Evolutionary conservation across 2,888 invertebrate genomes (phyloP).

Genomic region (Platycheirus rosarum): DNA sequence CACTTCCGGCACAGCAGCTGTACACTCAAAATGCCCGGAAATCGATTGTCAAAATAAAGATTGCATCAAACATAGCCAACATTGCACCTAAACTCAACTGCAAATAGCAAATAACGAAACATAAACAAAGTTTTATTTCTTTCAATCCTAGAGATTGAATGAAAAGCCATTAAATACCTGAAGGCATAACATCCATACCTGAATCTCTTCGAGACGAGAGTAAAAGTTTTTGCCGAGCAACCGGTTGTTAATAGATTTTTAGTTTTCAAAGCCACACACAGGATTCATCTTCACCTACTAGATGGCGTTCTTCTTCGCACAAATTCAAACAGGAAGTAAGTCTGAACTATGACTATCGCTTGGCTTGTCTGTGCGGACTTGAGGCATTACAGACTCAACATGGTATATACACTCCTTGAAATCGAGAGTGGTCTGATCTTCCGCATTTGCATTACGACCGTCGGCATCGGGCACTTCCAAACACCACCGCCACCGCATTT

Average conservation of each 20-base stretch:
- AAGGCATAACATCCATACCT: not conserved
- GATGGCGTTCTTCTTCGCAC: slow-evolving; percentile 24
- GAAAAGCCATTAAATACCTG: slow-evolving; percentile 6
- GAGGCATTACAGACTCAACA: slow-evolving; percentile 23
- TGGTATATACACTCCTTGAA: slow-evolving; percentile 9
- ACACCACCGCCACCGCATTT: not conserved
- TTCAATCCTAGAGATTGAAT: slow-evolving; percentile 31
- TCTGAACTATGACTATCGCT: slow-evolving; percentile 19
- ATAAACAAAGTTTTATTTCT: slow-evolving; percentile 49
- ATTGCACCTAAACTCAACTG: slow-evolving; percentile 39
- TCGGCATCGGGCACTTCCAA: no score
- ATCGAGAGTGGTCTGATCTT: slow-evolving; percentile 30
- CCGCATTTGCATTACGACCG: slow-evolving; percentile 44
- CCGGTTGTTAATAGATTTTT: slow-evolving; percentile 10
- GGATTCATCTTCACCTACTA: slow-evolving; percentile 64
- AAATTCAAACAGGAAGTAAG: slow-evolving; percentile 44
- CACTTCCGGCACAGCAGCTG: slow-evolving; percentile 46
- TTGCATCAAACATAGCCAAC: slow-evolving; percentile 34
- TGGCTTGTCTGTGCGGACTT: slow-evolving; percentile 35
- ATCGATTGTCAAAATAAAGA: slow-evolving; percentile 23
- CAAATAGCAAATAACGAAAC: slow-evolving; percentile 50
- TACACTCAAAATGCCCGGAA: slow-evolving; percentile 35
- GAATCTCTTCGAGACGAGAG: slow-evolving; percentile 5
- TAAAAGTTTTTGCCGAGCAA: not conserved
- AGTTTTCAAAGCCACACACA: slow-evolving; percentile 22